These are phyloP conservation scores for Cantharis lateralis DNA, from an alignment of 2,888 invertebrate species.

Conservation along the genomic window DNA sequence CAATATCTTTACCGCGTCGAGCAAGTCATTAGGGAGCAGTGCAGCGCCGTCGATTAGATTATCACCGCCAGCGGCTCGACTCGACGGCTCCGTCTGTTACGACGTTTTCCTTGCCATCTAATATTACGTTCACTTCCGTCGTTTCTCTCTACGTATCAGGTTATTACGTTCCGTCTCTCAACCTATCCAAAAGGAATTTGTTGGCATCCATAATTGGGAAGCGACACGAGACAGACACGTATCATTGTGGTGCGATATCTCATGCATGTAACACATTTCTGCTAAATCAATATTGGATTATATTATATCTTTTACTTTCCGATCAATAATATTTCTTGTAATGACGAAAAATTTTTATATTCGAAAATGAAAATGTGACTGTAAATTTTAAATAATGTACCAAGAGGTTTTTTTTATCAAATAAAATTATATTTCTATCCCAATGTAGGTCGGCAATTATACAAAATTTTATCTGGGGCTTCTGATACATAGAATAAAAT, in stretches of 20 bases:
- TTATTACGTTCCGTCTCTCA: conserved; percentile 24
- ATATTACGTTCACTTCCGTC: conserved; percentile 19
- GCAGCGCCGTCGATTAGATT: conserved; percentile 31
- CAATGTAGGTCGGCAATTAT: neutral
- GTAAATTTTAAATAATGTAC: neutral
- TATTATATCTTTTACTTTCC: neutral
- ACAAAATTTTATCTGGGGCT: too few relatives aligned
- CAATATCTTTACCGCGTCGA: conserved; percentile 30
- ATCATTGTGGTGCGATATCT: conserved; percentile 22
- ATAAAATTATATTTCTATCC: neutral
- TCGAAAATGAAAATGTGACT: neutral
- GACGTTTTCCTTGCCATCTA: conserved; percentile 19
- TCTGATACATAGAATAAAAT: too few relatives aligned
- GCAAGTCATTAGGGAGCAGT: conserved; percentile 30
- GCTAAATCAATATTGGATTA: neutral
- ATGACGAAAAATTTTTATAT: neutral
- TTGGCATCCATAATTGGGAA: conserved; percentile 23
- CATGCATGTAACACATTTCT: conserved; percentile 7
- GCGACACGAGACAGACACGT: conserved; percentile 24
- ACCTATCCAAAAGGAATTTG: conserved; percentile 28
- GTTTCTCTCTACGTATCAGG: conserved; percentile 21
- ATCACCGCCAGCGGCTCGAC: conserved; percentile 28
- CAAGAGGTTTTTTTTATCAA: neutral
- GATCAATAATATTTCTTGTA: conserved; percentile 4
- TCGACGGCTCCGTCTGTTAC: conserved; percentile 26